phyloP scores from a whole-genome alignment of 2,113 vertebrate genomes.

The Noturus placidus region DNA sequence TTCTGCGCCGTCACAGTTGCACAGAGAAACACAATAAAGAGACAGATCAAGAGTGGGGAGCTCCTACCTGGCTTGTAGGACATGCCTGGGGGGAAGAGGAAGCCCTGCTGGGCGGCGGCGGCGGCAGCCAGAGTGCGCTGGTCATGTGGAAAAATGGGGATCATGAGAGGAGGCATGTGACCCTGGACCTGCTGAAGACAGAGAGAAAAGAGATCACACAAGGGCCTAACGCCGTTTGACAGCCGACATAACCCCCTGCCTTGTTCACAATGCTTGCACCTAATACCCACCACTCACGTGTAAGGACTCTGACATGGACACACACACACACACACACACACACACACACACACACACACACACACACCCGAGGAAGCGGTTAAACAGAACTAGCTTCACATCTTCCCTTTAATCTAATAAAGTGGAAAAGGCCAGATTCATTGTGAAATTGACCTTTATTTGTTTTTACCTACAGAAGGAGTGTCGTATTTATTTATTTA shows the following conservation, averaged over 20 bases:
- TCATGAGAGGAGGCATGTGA: constrained; percentile 99
- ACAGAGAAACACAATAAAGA: not conserved
- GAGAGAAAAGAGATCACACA: constrained; percentile 87
- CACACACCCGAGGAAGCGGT: not conserved
- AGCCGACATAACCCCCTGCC: constrained; percentile 71
- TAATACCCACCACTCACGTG: constrained; percentile 74
- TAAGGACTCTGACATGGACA: constrained; percentile 37
- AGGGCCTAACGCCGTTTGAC: constrained; percentile 77
- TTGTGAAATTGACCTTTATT: not conserved
- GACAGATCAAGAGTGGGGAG: not conserved
- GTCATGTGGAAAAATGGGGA: constrained; percentile 99
- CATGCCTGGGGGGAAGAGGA: constrained; percentile 98
- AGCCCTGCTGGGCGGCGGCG: constrained; percentile 97
- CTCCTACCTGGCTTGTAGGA: constrained; percentile 97
- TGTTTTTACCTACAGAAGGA: not conserved
- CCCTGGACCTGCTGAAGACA: constrained; percentile 98
- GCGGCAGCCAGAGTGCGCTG: constrained; percentile 98
- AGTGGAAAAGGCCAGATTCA: not conserved
- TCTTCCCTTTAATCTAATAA: not conserved
- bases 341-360: not conserved
- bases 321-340: constrained; percentile 5
- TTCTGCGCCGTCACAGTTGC: not conserved
- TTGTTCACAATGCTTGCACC: constrained; percentile 69
- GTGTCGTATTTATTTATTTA: not conserved
- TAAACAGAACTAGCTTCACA: not conserved